Base-by-base conservation (phyloP, 2,888 invertebrate genomes). In the Drosophila fulvimacula region DNA sequence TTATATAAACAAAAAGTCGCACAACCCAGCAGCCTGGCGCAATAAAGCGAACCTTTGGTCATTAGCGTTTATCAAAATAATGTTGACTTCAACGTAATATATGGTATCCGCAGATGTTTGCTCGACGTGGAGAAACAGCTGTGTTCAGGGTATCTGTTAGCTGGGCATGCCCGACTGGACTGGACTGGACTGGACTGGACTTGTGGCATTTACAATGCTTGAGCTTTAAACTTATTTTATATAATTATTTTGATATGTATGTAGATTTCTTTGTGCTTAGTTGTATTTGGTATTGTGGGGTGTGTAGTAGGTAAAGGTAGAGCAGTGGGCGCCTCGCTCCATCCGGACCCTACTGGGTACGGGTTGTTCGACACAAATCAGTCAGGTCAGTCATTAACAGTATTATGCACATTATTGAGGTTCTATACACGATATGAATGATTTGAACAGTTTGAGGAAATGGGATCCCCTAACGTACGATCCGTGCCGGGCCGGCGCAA, bases 401-500 rank as follows among this genome's bases (percentile, higher is more conserved):
- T 36, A 19, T 9, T 34, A 21, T 24, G n/a, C 11, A 52, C 36
- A 51, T 36, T 7, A 27, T 53, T 13, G 1, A 38, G 17, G 5
- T 60, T 11, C 17, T 13, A 44, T 44, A 61, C 36, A 55, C n/a
- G 30, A 38, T 34, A 44, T 34, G 15, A 42, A 24, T 34, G 42
- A 46, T 27, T 13, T 53, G 9, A 44, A 61, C 42, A 36, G 21
- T 42, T 38, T 3, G 5, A 32, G 9, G 6, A 6, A 17, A 42
- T 9, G 10, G 2, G 11, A 15, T 32, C 36, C 38, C 36, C 38
- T 63, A 69, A 15, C 49, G 66, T 5, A 69, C 21, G 27, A 60
- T 60, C 4, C 79, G 61, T 10, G 67, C 27, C 1, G 79, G 79
- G 13, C 79, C 76, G n/a, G 64, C 49, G 1, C 17, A 46, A 13